Conservation (phyloP, 2,797 vertebrate species). For the Bovichtus diacanthus region DNA sequence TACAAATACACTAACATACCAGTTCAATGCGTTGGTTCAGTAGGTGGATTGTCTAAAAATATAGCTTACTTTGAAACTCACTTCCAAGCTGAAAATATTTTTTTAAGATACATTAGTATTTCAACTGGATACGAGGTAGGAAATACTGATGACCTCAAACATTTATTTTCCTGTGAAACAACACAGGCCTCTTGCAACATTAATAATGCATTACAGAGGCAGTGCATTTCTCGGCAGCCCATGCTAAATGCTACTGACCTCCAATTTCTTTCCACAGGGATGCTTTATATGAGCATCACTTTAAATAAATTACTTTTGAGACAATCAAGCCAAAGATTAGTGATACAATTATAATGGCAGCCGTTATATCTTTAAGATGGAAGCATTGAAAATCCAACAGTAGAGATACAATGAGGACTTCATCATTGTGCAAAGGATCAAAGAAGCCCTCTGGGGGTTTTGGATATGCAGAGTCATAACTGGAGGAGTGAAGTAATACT, state of each 20-base stretch:
- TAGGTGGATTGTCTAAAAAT: neutral
- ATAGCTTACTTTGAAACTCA: neutral
- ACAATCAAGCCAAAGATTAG: slow-evolving; percentile 6
- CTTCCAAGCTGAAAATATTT: neutral
- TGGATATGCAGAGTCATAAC: slow-evolving; percentile 4
- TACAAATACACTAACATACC: neutral
- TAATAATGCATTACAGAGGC: slow-evolving; percentile 62
- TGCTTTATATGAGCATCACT: slow-evolving; percentile 14
- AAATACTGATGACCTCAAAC: slow-evolving; percentile 1
- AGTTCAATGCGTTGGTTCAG: neutral
- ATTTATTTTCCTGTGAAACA: slow-evolving; percentile 39
- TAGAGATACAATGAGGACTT: slow-evolving; percentile 3
- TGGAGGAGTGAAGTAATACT: neutral
- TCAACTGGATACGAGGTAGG: neutral
- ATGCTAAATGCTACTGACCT: slow-evolving; percentile 21
- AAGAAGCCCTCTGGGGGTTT: neutral
- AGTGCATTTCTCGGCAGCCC: slow-evolving; percentile 39
- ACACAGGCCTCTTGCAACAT: slow-evolving; percentile 23
- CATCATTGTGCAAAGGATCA: slow-evolving; percentile 12
- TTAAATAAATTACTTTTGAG: slow-evolving; percentile 1
- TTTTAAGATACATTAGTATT: neutral
- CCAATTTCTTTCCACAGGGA: slow-evolving; percentile 17
- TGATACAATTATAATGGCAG: slow-evolving; percentile 16
- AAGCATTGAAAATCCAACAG: slow-evolving; percentile 15
- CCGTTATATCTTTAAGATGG: slow-evolving; percentile 8